Base-by-base conservation (phyloP, 2,113 vertebrate genomes). In the Rhabdomys dilectus region DNA sequence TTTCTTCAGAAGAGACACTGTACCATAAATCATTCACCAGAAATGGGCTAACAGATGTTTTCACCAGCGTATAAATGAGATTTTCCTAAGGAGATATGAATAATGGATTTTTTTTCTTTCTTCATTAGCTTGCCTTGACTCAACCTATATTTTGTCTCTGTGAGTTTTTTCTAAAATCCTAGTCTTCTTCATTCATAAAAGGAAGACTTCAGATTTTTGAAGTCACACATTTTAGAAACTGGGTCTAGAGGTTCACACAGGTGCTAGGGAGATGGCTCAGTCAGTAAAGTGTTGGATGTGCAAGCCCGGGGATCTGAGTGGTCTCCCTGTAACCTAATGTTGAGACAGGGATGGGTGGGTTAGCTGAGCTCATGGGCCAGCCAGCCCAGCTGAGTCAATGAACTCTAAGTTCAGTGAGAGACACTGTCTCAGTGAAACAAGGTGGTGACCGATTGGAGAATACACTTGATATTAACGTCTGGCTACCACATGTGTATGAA, bases 91-190 rank as follows among this genome's bases (percentile, higher is more conserved):
- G 62, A 93, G 42, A 72, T 70, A 76, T 17, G 45, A 90, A 81
- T 90, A 96, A 92, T 92, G 58, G 77, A 68, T 75, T 66, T 64
- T n/a, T n/a, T 92, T 97, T 76, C 56, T 92, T 88, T 26, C 42
- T 88, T 51, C 29, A 45, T 88, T 88, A 58, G 70, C 12, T 7
- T 94, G 45, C 10, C 8, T 94, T 90, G 72, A 94, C 56, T 94
- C 42, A 91, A n/a, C 60, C 7, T 3, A 24, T 73, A 64, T 91
- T 87, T 90, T 68, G 84, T 76, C 16, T 85, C 45, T 90, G 31
- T 64, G 24, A 66, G 72, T 70, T 93, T 87, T 86, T 22, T 75
- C 22, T 62, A 62, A 62, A 42, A 62, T 42, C 4, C 17, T 0
- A 16, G n/a, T 92, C 21, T 64, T 81, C n/a, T 11, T 88, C n/a